These are phyloP conservation scores for Hirudo medicinalis DNA, from an alignment of 1,140 invertebrate species.

Conservation along the genomic window DNA sequence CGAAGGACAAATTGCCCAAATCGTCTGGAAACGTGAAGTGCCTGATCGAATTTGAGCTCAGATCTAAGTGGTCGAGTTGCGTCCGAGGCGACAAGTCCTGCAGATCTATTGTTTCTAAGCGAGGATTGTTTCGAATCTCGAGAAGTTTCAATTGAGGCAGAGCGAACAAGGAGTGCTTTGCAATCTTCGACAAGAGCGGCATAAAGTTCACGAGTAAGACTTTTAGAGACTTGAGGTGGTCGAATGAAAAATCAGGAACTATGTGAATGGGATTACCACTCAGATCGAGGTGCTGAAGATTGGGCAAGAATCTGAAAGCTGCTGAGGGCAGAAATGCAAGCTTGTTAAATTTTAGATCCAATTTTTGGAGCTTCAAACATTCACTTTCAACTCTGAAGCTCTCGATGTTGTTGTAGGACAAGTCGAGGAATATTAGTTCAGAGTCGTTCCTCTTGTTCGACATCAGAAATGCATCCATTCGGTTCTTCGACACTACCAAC, in stretches of 20 bases:
- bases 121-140: neutral
- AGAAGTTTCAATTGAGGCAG: neutral
- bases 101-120: neutral
- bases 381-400: too few species aligned
- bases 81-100: neutral
- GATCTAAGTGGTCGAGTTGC: neutral
- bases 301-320: neutral
- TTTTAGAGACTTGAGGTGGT: neutral
- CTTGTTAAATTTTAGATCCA: too few species aligned
- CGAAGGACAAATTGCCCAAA: too few species aligned
- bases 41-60: neutral
- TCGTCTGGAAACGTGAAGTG: too few species aligned
- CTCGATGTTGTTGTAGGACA: too few species aligned
- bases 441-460: too few species aligned
- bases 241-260: conserved; percentile 9
- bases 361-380: too few species aligned
- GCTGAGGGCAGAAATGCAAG: too few species aligned
- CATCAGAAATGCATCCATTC: too few species aligned
- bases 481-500: too few species aligned
- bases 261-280: conserved; percentile 4
- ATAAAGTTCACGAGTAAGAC: neutral
- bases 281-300: neutral
- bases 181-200: neutral
- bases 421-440: too few species aligned
- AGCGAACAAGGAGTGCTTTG: neutral